Base-by-base conservation (phyloP, 1,140 invertebrate genomes). In the Temnothorax curvispinosus region DNA sequence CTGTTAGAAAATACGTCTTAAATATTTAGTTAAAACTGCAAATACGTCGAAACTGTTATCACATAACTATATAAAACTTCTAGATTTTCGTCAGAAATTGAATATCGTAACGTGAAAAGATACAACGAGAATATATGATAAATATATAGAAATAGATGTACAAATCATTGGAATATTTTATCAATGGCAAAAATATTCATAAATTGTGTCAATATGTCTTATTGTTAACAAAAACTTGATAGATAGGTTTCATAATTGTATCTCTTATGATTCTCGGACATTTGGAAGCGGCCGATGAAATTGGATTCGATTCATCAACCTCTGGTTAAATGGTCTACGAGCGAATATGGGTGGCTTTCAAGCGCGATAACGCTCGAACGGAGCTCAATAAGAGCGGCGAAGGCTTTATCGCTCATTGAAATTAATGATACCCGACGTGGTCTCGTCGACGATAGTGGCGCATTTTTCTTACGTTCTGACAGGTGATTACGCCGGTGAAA, bases 341-440 rank as follows among this genome's bases (percentile, higher is more conserved):
- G 80, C 69, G 54, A 84, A 75, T 84, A 84, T 41, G 80, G 69
- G 69, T 84, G 80, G 80, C 80, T 84, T 84, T 84, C 80, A 84
- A 38, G 69, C 41, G 69, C 67, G 80, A 84, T 84, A 84, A 84
- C 80, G 80, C 80, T 84, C 80, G 69, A 84, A 84, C 80, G 80
- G 80, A 75, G 80, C 80, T 84, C 80, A 84, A 84, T 84, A 84
- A 84, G 80, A 84, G 69, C 80, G 80, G 80, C 80, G 80, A 84
- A 60, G 80, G 80, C 80, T 84, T 75, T 84, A 84, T 84, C 80
- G 80, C 54, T 84, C 69, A 84, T 84, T 84, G 80, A 84, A 84
- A 84, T 84, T 84, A 84, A 84, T 84, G 80, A 84, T 84, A 84
- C 80, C 41, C 80, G 80, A 84, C 80, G 56, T 74, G 69, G 80